Base-by-base conservation (phyloP, 2,797 vertebrate genomes). In the Scarus forsteni region DNA sequence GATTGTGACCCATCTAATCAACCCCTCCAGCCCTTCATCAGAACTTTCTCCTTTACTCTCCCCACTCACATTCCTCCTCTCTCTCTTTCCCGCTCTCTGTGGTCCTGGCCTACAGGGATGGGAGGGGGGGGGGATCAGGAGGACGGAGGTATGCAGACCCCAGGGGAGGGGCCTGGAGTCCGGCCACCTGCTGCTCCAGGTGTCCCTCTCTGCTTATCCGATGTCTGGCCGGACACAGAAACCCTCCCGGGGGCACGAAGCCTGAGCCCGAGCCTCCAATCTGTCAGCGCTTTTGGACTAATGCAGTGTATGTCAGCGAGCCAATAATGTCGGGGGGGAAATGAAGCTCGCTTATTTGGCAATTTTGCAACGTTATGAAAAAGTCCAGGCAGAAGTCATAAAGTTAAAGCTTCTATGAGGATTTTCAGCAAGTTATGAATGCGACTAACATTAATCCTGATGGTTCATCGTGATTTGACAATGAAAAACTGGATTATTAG, bases 111-210 rank as follows among this genome's bases (percentile, higher is more conserved):
- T 81, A 57, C 48, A 16, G 52, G 2, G 27, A 27, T 4, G 4
- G 27, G 27, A 27, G 27, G 27, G 27, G 27, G 61, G 73, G 11
- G 82, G 83, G 63, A 90, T 91, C 86, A 68, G 1, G 18, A 79
- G 57, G 66, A 71, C 69, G 82, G 56, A 86, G 72, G 82, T 81
- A 90, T 86, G 85, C 84, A 74, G 77, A 86, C 38, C 89, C 84
- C 85, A 60, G 62, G 81, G 89, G 88, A 85, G 81, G 80, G 60
- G 69, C 53, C 73, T 86, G 86, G 77, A 88, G 73, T 76, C 58
- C n/a, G 59, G 89, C 91, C 91, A 93, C 91, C 91, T 93, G 90
- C 88, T 79, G 73, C 79, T 76, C 88, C 90, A 92, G 91, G 91
- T 92, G 91, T 88, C 92, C 86, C 71, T 86, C 79, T 77, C 65